Percentiles rank a stretch among this genome's conserved stretches.
Evolutionary conservation across 2,888 invertebrate species (phyloP).

Genomic region (Eumacrocentrus americanus): DNA sequence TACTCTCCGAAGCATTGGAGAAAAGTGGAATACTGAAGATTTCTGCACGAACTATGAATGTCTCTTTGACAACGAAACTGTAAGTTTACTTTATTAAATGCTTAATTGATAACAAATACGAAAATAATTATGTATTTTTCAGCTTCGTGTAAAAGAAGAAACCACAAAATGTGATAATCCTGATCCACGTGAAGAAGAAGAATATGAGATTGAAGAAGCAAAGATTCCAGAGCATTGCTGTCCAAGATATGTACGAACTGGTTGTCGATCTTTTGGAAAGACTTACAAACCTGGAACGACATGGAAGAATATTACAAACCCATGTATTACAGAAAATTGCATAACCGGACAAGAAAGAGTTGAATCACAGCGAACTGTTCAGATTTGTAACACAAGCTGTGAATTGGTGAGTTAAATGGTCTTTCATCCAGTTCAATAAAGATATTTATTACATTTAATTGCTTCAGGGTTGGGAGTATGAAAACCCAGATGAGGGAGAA

Average conservation of each 20-base stretch:
- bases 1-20: constrained; percentile 62
- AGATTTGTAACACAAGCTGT: constrained; percentile 64
- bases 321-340: constrained; percentile 66
- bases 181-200: constrained; percentile 51
- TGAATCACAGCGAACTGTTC: constrained; percentile 60
- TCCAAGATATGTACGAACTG: constrained; percentile 63
- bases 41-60: constrained; percentile 70
- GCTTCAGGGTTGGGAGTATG: constrained; percentile 58
- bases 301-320: constrained; percentile 64
- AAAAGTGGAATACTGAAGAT: constrained; percentile 69
- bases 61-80: constrained; percentile 64
- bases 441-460: constrained; percentile 7
- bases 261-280: constrained; percentile 66
- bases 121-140: constrained; percentile 30
- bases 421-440: background rate
- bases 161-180: constrained; percentile 65
- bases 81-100: constrained; percentile 46
- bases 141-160: constrained; percentile 67
- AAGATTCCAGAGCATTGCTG: constrained; percentile 67
- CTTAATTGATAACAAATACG: constrained; percentile 10
- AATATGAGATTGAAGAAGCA: constrained; percentile 65
- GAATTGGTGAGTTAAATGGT: constrained; percentile 40
- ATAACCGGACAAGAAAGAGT: constrained; percentile 60
- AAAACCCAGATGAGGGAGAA: constrained; percentile 43
- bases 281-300: constrained; percentile 62